Percentiles rank a stretch among this genome's conserved stretches.
phyloP scores from a whole-genome alignment of 2,888 invertebrate genomes.

The Zeuzera pyrina region DNA sequence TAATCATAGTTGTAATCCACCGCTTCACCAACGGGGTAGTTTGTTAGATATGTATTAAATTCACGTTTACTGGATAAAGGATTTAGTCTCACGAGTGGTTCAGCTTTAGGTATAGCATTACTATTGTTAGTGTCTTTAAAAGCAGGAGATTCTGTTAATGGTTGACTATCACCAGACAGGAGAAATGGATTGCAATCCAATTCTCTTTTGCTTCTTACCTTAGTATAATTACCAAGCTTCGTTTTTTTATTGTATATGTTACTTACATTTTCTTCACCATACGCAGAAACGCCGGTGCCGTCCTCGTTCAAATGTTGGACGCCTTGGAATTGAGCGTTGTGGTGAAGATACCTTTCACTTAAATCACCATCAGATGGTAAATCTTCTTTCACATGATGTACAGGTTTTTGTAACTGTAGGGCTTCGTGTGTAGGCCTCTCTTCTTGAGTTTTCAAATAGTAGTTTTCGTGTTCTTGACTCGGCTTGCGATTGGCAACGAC shows the following conservation, averaged over 20 bases:
- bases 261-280: constrained; percentile 59
- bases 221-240: background rate
- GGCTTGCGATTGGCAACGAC: constrained; percentile 25
- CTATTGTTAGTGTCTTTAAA: constrained; percentile 9
- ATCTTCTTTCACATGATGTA: constrained; percentile 15
- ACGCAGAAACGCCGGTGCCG: constrained; percentile 51
- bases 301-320: constrained; percentile 52
- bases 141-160: constrained; percentile 14
- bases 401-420: constrained; percentile 25
- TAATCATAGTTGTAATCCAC: constrained; percentile 24
- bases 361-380: constrained; percentile 23
- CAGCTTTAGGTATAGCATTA: constrained; percentile 18
- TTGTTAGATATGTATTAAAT: constrained; percentile 26
- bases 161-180: constrained; percentile 21
- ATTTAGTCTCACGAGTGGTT: constrained; percentile 28
- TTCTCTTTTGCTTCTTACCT: constrained; percentile 24
- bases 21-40: constrained; percentile 32
- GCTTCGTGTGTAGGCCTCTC: constrained; percentile 26
- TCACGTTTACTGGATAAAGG: constrained; percentile 11
- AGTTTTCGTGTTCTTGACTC: constrained; percentile 19
- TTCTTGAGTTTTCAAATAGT: constrained; percentile 20
- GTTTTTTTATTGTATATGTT: constrained; percentile 15
- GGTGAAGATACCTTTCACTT: constrained; percentile 41
- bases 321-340: constrained; percentile 37
- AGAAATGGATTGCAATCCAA: constrained; percentile 41